Base-by-base conservation (phyloP, 30 jellyfish, hydroid and myxozoan species). In the Rhopilema esculentum region DNA sequence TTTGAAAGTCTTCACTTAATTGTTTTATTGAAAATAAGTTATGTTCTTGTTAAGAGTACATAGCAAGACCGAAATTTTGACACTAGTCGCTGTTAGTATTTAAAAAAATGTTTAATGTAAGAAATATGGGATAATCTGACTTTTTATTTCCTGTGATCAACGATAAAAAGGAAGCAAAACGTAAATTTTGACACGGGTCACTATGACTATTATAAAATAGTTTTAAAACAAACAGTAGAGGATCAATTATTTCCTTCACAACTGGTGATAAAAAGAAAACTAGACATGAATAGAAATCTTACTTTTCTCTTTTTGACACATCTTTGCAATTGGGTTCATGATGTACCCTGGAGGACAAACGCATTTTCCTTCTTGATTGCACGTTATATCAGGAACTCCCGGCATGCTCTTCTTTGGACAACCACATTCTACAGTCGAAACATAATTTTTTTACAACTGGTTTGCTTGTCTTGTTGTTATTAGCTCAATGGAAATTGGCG, bases 331-430 rank as follows among this genome's bases (percentile, higher is more conserved):
- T 27, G 78, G 50, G 31, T 88, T 82, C 50, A 50, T 25, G 48
- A 50, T 57, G 62, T 64, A 93, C 29, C 94, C 96, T 0, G 91
- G 79, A n/a, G 98, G 99, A 72, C 99, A 95, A 20, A 79, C 93
- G 80, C 99, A 95, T 50, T 82, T 68, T 49, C 99, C 99, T 30
- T 78, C 90, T 0, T 84, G 49, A 68, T 87, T 88, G 72, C 99
- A 95, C 16, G 85, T 18, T 8, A 80, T 50, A 20, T 94, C 89
- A 16, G 97, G 97, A 19, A 77, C 40, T 0, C 93, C 92, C 0
- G 87, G 84, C 64, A 71, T 49, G 69, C 49, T 65, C 27, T 90
- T 88, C 66, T 70, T 79, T 9, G 91, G 96, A 63, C 98, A 93
- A 23, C 88, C 29, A 69, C 98, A 93, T 40, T 87, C 98, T 93